Evolutionary conservation across 2,888 invertebrate genomes (phyloP), one percentile per base, ranked within the genome.

Genomic region (Diabrotica balteata): DNA sequence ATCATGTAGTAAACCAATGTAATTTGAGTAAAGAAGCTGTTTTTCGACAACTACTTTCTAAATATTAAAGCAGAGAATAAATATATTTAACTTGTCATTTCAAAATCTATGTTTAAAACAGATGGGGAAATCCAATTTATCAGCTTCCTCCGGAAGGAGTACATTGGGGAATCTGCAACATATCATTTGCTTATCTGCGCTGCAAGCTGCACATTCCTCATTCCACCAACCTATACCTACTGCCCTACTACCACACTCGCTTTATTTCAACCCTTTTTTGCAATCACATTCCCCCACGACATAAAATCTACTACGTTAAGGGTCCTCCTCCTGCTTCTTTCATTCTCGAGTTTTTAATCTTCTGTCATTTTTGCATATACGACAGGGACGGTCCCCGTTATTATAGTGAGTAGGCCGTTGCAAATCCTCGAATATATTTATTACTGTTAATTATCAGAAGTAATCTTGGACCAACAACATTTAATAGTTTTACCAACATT

Each of bases 231-330:
- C 70, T 72, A 32, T 32, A 74, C 78, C 77, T 76, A 77, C 73
- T 78, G 78, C 74, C 76, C 78, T 72, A 78, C 66, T 78, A 77
- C 74, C 76, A 74, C 73, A 76, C 75, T 77, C 74, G 67, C 71
- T 65, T 72, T 72, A 71, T 70, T 68, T 69, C 68, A 73, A 71
- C 77, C 73, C 75, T 74, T 75, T 63, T 67, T 70, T 69, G 69
- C 66, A 70, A 73, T 71, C 71, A 68, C 55, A 49, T 63, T 55
- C 63, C 74, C 75, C 75, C 74, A 66, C 72, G 74, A 72, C 74
- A 77, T 75, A 73, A 75, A 63, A 63, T 54, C 63, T 57, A n/a
- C 45, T 54, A 49, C 55, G 44, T 32, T 49, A 75, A 72, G 75
- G 44, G 49, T 55, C 55, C 63, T 64, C 71, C 55, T 63, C 71